Evolutionary conservation across 1,140 invertebrate species (phyloP).

Genomic region (Octopus sinensis): DNA sequence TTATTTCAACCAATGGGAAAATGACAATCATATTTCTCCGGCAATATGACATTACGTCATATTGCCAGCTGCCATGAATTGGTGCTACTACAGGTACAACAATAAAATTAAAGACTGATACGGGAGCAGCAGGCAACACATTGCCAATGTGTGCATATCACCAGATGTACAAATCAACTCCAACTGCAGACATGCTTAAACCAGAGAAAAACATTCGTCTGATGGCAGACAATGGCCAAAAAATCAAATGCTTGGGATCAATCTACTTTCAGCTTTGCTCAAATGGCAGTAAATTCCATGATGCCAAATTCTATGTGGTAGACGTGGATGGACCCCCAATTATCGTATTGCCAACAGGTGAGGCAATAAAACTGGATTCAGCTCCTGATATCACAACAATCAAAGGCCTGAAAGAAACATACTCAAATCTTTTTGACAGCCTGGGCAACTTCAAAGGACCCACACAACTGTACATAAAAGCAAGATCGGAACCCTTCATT

Average conservation of each 20-base stretch:
- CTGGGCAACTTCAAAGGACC: not conserved
- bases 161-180: slow-evolving; percentile 19
- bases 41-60: too few species aligned
- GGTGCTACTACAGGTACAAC: not conserved
- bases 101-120: slow-evolving; percentile 18
- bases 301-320: not conserved
- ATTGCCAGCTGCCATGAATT: too few species aligned
- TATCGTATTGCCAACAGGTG: not conserved
- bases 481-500: slow-evolving; percentile 16
- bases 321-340: not conserved
- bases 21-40: too few species aligned
- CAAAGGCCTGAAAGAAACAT: not conserved
- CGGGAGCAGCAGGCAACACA: slow-evolving; percentile 22
- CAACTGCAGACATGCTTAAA: not conserved
- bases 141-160: slow-evolving; percentile 6
- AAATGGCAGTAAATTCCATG: not conserved
- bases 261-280: not conserved
- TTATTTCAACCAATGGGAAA: too few species aligned
- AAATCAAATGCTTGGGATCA: not conserved
- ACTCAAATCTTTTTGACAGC: not conserved
- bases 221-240: not conserved
- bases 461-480: slow-evolving; percentile 8
- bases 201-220: not conserved
- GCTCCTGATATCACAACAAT: not conserved
- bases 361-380: not conserved